Conservation (phyloP, 2,888 invertebrate genomes). For the Steinernema scapterisci region DNA sequence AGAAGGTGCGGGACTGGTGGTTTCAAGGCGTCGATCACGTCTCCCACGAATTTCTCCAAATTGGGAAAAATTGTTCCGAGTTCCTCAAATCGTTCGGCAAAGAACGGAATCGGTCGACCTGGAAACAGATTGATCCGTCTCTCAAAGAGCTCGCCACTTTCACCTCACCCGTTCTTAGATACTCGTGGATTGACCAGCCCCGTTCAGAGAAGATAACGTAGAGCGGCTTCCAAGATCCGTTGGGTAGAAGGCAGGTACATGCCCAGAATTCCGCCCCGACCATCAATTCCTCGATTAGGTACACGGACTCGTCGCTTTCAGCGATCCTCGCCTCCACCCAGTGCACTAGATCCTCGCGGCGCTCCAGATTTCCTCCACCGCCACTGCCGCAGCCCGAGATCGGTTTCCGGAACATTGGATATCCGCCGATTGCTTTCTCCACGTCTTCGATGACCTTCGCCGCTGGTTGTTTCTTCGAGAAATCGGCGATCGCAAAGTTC, state of each 20-base stretch:
- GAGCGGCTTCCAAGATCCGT: constrained; percentile 36
- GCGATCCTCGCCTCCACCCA: not conserved
- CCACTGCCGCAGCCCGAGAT: constrained; percentile 38
- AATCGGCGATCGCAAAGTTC: constrained; percentile 37
- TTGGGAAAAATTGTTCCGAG: constrained; percentile 37
- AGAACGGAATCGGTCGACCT: constrained; percentile 40
- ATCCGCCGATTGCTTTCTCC: constrained; percentile 32
- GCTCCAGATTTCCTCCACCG: not conserved
- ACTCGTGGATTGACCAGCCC: constrained; percentile 27
- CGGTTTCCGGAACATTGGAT: constrained; percentile 41
- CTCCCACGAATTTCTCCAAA: constrained; percentile 34
- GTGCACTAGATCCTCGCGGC: not conserved
- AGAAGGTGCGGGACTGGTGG: constrained; percentile 42
- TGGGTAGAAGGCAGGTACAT: constrained; percentile 29
- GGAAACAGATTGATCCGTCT: too few relatives aligned
- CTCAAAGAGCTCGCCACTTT: too few relatives aligned
- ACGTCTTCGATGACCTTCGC: constrained; percentile 24
- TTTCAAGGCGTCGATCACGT: constrained; percentile 32
- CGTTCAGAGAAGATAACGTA: constrained; percentile 33
- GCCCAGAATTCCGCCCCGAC: constrained; percentile 38
- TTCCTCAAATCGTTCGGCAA: constrained; percentile 37
- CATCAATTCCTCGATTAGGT: constrained; percentile 40
- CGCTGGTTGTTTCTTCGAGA: not conserved
- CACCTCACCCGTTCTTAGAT: constrained; percentile 36
- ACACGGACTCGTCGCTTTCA: constrained; percentile 6